phyloP scores from a whole-genome alignment of 2,888 invertebrate species.

The Drosophila cyrtoloma region DNA sequence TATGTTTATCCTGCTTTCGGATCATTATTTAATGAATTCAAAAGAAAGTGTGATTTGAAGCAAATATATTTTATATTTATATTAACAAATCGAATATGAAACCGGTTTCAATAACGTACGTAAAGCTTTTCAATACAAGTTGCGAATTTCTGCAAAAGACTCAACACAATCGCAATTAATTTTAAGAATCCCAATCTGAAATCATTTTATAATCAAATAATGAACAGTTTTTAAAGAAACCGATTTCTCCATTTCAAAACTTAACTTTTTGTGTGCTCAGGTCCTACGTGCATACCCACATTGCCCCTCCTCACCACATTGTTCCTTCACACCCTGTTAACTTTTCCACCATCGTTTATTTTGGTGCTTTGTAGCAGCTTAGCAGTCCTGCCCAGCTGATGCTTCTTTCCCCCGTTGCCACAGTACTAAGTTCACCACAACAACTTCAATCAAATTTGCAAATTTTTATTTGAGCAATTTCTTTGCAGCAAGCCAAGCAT shows the following conservation, averaged over 20 bases:
- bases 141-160: neutral
- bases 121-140: neutral
- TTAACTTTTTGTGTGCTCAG: constrained; percentile 41
- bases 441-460: constrained; percentile 79
- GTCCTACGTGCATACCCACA: constrained; percentile 10
- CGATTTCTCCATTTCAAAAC: constrained; percentile 26
- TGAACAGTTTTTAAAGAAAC: constrained; percentile 46
- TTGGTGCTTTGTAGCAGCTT: constrained; percentile 76
- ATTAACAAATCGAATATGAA: neutral
- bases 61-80: neutral
- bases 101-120: neutral
- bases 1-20: neutral
- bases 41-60: neutral
- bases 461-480: constrained; percentile 79
- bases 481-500: constrained; percentile 77
- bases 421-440: constrained; percentile 51
- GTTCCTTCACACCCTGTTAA: neutral
- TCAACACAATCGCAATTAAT: constrained; percentile 4
- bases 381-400: constrained; percentile 42
- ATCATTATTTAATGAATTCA: neutral
- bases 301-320: neutral
- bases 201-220: constrained; percentile 49
- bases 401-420: neutral
- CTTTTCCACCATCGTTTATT: constrained; percentile 52
- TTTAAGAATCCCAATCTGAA: constrained; percentile 12